phyloP scores from a whole-genome alignment of 2,113 vertebrate genomes.

The human region DNA sequence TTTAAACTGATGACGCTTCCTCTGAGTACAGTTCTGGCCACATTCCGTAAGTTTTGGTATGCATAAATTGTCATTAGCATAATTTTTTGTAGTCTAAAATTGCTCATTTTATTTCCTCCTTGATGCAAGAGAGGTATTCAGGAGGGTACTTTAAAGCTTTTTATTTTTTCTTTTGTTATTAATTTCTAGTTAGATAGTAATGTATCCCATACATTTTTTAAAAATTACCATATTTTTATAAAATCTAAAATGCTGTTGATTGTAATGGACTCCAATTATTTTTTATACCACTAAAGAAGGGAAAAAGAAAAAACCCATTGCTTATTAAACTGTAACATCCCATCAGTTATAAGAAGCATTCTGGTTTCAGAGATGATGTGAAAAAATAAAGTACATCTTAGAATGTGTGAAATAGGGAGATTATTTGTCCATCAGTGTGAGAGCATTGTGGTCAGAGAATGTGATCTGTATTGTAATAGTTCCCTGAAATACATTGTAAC shows the following conservation, averaged over 20 bases:
- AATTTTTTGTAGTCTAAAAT: conserved; percentile 60
- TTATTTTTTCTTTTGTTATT: conserved; percentile 41
- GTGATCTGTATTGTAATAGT: neutral
- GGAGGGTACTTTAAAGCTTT: conserved; percentile 8
- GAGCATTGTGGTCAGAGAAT: neutral
- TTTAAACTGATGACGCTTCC: conserved; percentile 17
- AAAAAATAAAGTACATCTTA: conserved; percentile 15
- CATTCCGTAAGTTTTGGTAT: conserved; percentile 31
- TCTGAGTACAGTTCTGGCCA: conserved; percentile 27
- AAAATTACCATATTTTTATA: conserved; percentile 7
- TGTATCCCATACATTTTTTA: neutral
- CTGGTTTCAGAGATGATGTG: conserved; percentile 34
- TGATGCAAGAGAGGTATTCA: conserved; percentile 11
- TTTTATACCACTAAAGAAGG: neutral
- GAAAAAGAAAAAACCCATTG: neutral
- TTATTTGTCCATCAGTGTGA: conserved; percentile 8
- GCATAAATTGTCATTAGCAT: conserved; percentile 23
- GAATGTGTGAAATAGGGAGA: neutral
- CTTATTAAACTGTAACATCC: conserved; percentile 1
- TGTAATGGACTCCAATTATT: conserved; percentile 1
- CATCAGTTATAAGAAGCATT: neutral
- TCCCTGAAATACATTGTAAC: neutral
- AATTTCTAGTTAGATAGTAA: conserved; percentile 47
- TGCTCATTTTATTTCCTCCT: conserved; percentile 58
- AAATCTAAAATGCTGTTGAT: neutral